Evolutionary conservation across 2,797 vertebrate species (phyloP).

Genomic region (Peromyscus attwateri): DNA sequence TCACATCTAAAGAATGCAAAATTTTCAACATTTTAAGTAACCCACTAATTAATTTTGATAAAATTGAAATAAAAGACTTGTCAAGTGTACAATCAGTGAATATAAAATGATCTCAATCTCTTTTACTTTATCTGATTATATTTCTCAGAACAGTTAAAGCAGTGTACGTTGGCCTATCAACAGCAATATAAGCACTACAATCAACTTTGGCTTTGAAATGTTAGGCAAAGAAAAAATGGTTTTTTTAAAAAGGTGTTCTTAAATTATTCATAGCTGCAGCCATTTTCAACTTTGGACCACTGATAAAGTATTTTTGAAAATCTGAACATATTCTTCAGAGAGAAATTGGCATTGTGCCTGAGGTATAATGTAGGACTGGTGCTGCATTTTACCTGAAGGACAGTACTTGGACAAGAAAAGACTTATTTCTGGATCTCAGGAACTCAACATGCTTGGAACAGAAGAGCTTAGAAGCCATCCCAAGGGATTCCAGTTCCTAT

Average conservation of each 20-base stretch:
- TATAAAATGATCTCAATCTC: neutral
- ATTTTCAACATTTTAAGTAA: neutral
- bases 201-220: constrained; percentile 7
- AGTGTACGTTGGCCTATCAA: neutral
- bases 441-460: constrained; percentile 50
- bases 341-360: neutral
- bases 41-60: neutral
- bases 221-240: neutral
- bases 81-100: neutral
- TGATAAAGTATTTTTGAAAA: constrained; percentile 42
- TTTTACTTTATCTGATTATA: neutral
- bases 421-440: neutral
- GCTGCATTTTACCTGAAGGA: neutral
- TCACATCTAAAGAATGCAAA: neutral
- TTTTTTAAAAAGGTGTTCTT: neutral
- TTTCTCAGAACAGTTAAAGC: neutral
- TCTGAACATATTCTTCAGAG: neutral
- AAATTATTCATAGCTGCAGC: neutral
- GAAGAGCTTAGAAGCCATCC: constrained; percentile 7
- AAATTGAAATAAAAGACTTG: neutral
- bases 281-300: neutral
- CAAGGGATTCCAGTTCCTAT: constrained; percentile 10
- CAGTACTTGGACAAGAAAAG: neutral
- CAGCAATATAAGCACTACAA: neutral
- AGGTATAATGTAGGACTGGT: neutral